Conservation (phyloP, 2,888 invertebrate species). For the Hipparchia semele region DNA sequence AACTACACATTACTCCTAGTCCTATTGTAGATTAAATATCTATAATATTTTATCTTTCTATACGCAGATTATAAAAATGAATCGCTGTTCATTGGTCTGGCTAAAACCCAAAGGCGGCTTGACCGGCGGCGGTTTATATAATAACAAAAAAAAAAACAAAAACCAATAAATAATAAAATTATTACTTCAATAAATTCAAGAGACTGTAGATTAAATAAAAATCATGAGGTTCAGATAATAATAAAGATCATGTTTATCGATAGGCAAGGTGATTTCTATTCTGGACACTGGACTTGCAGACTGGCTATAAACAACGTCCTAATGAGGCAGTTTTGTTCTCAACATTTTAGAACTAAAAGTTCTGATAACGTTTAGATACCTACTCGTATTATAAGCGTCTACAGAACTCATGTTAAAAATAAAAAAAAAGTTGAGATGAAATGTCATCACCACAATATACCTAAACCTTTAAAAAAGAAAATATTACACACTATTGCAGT, state of each 20-base stretch:
- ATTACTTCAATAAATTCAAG: neutral
- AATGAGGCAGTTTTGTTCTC: conserved; percentile 7
- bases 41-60: too few relatives aligned
- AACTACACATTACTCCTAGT: too few relatives aligned
- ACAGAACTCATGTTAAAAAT: neutral
- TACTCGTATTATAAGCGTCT: neutral
- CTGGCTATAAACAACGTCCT: neutral
- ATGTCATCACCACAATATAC: neutral
- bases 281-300: neutral
- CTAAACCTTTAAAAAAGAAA: too few relatives aligned
- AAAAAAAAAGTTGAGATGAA: neutral
- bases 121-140: too few relatives aligned
- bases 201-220: neutral
- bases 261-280: neutral
- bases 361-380: neutral
- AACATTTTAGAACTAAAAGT: neutral
- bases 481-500: neutral
- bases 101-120: too few relatives aligned
- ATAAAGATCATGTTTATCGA: neutral
- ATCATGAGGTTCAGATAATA: neutral
- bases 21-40: too few relatives aligned
- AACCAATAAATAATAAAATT: too few relatives aligned
- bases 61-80: too few relatives aligned
- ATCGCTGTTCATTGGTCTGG: too few relatives aligned
- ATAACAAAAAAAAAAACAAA: too few relatives aligned